Conservation (phyloP, 2,888 invertebrate genomes). For the Lumbricus terrestris region DNA sequence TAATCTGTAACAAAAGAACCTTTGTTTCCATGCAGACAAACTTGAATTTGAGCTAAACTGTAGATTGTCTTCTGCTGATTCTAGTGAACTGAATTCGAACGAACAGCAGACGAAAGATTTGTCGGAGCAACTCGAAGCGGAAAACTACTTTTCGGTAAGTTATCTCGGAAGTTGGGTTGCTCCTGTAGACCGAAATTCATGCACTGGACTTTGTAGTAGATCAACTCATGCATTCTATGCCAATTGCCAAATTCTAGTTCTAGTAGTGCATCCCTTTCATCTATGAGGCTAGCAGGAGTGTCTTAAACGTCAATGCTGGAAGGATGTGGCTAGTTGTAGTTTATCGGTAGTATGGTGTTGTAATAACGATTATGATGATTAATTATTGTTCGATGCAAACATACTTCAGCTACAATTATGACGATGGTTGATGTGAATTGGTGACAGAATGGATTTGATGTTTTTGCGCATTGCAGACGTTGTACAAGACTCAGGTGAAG, state of each 20-base stretch:
- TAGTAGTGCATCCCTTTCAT: too few species aligned
- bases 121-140: constrained; percentile 90
- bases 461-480: constrained; percentile 63
- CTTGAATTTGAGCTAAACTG: background rate
- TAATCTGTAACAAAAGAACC: too few species aligned
- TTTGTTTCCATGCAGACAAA: background rate
- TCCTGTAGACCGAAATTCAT: background rate
- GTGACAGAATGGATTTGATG: background rate
- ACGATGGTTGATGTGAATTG: too few species aligned
- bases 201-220: background rate
- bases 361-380: too few species aligned
- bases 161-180: background rate
- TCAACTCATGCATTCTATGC: background rate
- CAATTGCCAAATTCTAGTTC: too few species aligned
- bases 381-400: too few species aligned
- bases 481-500: constrained; percentile 89
- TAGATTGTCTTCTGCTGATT: constrained; percentile 19
- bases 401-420: too few species aligned
- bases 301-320: background rate
- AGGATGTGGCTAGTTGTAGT: background rate
- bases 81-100: constrained; percentile 62
- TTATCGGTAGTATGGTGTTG: too few species aligned
- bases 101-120: constrained; percentile 82
- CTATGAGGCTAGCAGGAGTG: background rate
- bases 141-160: constrained; percentile 85